Percentiles rank a stretch among this genome's conserved stretches.
These are phyloP conservation scores for Manis javanica DNA, from an alignment of 2,797 vertebrate genomes.

Conservation along the genomic window DNA sequence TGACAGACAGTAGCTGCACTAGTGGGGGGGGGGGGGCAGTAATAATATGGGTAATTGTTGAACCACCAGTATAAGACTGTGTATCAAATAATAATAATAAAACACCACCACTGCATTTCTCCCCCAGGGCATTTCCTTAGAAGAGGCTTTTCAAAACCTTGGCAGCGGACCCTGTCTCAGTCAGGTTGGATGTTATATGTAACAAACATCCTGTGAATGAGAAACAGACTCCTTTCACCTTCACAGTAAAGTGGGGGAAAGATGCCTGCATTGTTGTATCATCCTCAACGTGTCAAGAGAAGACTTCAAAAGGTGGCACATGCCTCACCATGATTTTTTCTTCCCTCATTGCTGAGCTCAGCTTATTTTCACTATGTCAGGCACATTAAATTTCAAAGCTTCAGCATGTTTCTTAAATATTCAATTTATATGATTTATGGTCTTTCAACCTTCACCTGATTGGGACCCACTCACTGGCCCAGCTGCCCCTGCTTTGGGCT, in stretches of 20 bases:
- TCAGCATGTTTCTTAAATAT: background rate
- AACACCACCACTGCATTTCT: background rate
- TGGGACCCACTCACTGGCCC: background rate
- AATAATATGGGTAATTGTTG: too few species aligned
- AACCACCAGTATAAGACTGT: too few species aligned
- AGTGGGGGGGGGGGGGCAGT: too few species aligned
- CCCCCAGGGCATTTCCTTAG: background rate
- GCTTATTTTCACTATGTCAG: background rate
- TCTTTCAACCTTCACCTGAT: background rate
- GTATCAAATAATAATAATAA: too few species aligned
- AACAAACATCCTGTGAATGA: background rate
- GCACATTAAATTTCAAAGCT: background rate
- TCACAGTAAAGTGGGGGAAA: background rate
- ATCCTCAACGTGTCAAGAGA: background rate
- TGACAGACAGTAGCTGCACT: too few species aligned
- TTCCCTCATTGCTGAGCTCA: background rate
- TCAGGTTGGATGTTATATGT: background rate
- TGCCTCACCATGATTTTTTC: background rate
- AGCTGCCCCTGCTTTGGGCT: background rate
- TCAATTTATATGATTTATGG: background rate
- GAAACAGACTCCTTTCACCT: background rate
- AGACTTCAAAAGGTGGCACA: background rate
- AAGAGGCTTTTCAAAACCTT: background rate
- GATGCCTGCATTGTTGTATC: fast-evolving
- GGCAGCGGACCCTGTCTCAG: background rate